Evolutionary conservation across 2,888 invertebrate genomes (phyloP).

Genomic region (Theretra japonica): DNA sequence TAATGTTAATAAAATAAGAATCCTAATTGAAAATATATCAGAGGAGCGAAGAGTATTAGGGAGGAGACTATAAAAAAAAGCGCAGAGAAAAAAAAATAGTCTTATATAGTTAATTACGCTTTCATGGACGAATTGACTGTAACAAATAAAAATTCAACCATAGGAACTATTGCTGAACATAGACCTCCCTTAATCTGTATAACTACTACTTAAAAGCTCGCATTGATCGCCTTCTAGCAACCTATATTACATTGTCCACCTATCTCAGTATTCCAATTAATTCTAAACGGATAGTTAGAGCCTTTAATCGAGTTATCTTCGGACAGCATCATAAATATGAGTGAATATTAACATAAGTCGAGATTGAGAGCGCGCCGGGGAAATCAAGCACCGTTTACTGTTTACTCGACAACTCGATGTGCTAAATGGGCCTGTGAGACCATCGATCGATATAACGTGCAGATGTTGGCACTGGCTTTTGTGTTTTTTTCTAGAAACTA

Average conservation of each 20-base stretch:
- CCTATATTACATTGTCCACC: neutral
- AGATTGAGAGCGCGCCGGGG: constrained; percentile 48
- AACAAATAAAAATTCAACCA: too few species aligned
- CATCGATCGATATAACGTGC: constrained; percentile 30
- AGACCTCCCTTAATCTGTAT: too few species aligned
- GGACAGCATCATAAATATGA: constrained; percentile 28
- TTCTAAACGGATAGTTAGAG: constrained; percentile 13
- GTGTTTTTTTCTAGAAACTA: constrained; percentile 1
- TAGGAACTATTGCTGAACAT: too few species aligned
- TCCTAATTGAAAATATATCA: too few species aligned
- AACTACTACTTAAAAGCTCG: too few species aligned
- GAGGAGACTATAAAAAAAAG: too few species aligned
- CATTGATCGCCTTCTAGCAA: neutral
- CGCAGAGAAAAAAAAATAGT: too few species aligned
- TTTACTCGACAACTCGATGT: constrained; percentile 40
- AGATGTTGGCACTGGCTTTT: constrained; percentile 7
- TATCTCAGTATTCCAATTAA: neutral
- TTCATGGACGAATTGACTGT: too few species aligned
- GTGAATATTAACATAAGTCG: constrained; percentile 27
- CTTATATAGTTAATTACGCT: too few species aligned
- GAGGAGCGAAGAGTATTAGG: too few species aligned
- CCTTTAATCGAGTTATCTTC: constrained; percentile 13
- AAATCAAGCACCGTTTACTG: constrained; percentile 55
- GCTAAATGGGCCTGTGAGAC: constrained; percentile 32
- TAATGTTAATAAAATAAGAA: too few species aligned